Conservation (phyloP, 2,797 vertebrate species). For the Echiichthys vipera region DNA sequence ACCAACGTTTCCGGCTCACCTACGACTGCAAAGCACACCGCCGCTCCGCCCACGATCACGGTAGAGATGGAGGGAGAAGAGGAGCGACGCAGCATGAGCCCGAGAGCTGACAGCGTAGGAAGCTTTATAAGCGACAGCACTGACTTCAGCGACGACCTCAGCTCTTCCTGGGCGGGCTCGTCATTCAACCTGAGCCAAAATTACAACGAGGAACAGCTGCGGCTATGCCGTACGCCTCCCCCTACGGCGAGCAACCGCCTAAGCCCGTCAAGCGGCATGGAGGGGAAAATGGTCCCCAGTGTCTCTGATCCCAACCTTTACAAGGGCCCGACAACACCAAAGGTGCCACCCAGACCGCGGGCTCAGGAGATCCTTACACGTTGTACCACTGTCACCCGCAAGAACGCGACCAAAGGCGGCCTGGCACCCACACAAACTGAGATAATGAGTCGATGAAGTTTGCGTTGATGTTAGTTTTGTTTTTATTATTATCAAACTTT, state of each 20-base stretch:
- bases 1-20: fast-evolving
- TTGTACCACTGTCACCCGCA: slow-evolving; percentile 88
- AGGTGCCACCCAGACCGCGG: slow-evolving; percentile 83
- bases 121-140: slow-evolving; percentile 49
- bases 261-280: not conserved
- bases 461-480: not conserved
- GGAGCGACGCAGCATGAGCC: not conserved
- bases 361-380: slow-evolving; percentile 83
- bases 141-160: slow-evolving; percentile 53
- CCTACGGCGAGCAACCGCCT: slow-evolving; percentile 10
- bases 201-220: slow-evolving; percentile 1
- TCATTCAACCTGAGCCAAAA: slow-evolving; percentile 28
- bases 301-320: slow-evolving; percentile 73
- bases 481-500: not conserved
- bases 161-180: not conserved
- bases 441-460: slow-evolving; percentile 22
- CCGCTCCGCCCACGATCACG: slow-evolving; percentile 55
- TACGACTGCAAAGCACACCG: fast-evolving
- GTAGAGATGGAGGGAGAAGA: slow-evolving; percentile 52
- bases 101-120: not conserved
- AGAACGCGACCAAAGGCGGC: slow-evolving; percentile 54
- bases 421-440: not conserved
- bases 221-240: slow-evolving; percentile 49
- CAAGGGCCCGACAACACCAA: slow-evolving; percentile 73
- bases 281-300: slow-evolving; percentile 43